Evolutionary conservation across 1,140 invertebrate species (phyloP), one percentile per base, ranked within the genome.

Genomic region (Procambarus virginalis): DNA sequence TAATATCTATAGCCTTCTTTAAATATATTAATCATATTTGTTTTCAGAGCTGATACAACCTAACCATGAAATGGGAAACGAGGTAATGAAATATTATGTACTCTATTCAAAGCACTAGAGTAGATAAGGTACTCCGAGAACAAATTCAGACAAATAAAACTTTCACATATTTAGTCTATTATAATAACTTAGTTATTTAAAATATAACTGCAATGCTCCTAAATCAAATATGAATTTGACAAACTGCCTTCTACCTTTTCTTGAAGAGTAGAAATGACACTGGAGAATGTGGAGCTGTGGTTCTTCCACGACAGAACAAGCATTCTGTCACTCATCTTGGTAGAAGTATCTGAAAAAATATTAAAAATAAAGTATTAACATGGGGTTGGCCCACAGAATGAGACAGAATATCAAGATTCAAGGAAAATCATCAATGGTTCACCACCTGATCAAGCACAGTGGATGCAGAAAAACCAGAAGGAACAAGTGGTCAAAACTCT

Each of bases 231-330:
- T 4, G 34, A 10, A 60, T 58, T 34, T 55, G 51, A 55, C 51
- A 8, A 55, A 60, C 79, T 17, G 14, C 60, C 10, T 22, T 17
- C 34, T 81, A 81, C 79, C 51, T 81, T 81, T 22, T 60, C 79
- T 17, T 55, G 51, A n/a, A 81, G 45, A 22, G 45, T 81, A 22
- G 79, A 81, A 55, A 81, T 81, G 2, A 60, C 60, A 60, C 51
- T 81, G 17, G 79, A 60, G 55, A 81, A 81, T 5, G 55, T 60
- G 79, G 48, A 22, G 34, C 60, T 81, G 34, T 81, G 79, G 51
- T 81, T 48, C 45, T 81, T 81, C 79, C 79, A 81, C 22, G 79
- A 81, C 5, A 81, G 51, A 55, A 81, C 79, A 55, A 81, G 49
- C 79, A 81, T 81, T 81, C 60, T 58, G 14, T 81, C 79, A 12